Base-by-base conservation (phyloP, 1,140 invertebrate species). In the Hylyphantes graminicola region DNA sequence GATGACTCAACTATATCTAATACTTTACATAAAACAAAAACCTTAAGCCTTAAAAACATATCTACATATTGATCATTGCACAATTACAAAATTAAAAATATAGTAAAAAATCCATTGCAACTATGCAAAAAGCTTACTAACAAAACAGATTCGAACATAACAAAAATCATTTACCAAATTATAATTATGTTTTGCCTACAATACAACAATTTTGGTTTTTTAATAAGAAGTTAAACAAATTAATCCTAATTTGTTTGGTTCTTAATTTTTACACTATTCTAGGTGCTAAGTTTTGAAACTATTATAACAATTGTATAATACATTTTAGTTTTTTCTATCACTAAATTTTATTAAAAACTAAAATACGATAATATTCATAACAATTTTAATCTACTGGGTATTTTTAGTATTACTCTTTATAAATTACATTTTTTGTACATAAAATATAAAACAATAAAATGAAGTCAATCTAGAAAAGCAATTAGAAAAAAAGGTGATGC, bases 41-140 rank as follows among this genome's bases (percentile, higher is more conserved):
- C 5, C 50, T 13, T n/a, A 70, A 53, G 21, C 50, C n/a, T 70
- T 48, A 70, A 70, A 70, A 17, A 70, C 48, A 70, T 51, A 70
- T 15, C 50, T 17, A 51, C 19, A 70, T 17, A 53, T n/a, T 51
- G 19, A n/a, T 53, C 9, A 12, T 11, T 17, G 19, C 17, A 19
- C 13, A 65, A 65, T 65, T 17, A 65, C 17, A 48, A 65, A 21
- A 5, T 65, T 65, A 65, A 65, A 19, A 65, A 19, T 21, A 21
- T 65, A 19, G 5, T 17, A 64, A 17, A 19, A 17, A 65, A 19
- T 65, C 19, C 59, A 63, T 13, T 63, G 59, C 9, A 15, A 63
- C 15, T 19, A 63, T 17, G 19, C 59, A 63, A 11, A 63, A 63
- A 15, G 19, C n/a, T 61, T 63, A 63, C 59, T 17, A 17, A 13